A percentile compares a stretch with the other conserved stretches of the same genome.
phyloP scores from a whole-genome alignment of 2,888 invertebrate genomes.

The Anoncus sp. region DNA sequence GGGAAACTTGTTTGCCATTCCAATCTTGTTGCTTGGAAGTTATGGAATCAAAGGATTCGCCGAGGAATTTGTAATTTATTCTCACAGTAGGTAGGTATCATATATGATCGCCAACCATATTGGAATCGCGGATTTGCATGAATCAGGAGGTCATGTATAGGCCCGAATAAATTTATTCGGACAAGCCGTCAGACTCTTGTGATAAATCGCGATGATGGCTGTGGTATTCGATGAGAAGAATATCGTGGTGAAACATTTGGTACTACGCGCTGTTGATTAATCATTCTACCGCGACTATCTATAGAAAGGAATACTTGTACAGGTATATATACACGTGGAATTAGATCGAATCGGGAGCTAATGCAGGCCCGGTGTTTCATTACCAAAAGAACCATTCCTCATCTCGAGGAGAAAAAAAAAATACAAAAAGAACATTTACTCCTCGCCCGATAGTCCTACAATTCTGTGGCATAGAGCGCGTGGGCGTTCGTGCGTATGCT shows the following conservation, averaged over 20 bases:
- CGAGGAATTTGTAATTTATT: too few species aligned
- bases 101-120: too few species aligned
- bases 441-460: slow-evolving; percentile 6
- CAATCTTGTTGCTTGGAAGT: too few species aligned
- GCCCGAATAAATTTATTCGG: neutral
- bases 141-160: neutral
- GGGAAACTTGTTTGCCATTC: too few species aligned
- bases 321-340: slow-evolving; percentile 16
- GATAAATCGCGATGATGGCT: too few species aligned
- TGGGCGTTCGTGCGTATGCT: slow-evolving; percentile 23
- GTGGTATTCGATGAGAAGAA: neutral
- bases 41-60: too few species aligned
- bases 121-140: too few species aligned
- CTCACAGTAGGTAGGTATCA: too few species aligned
- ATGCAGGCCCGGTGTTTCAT: slow-evolving; percentile 36
- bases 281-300: slow-evolving; percentile 12
- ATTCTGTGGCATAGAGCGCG: slow-evolving; percentile 15
- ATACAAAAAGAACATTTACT: neutral
- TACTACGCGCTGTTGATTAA: slow-evolving; percentile 7
- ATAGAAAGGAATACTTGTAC: neutral
- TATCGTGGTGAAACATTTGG: neutral
- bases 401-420: slow-evolving; percentile 22
- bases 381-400: slow-evolving; percentile 45
- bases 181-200: too few species aligned
- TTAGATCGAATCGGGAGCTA: slow-evolving; percentile 14